These are phyloP conservation scores for Acanthurus tractus DNA, from an alignment of 2,797 vertebrate species.

Conservation along the genomic window DNA sequence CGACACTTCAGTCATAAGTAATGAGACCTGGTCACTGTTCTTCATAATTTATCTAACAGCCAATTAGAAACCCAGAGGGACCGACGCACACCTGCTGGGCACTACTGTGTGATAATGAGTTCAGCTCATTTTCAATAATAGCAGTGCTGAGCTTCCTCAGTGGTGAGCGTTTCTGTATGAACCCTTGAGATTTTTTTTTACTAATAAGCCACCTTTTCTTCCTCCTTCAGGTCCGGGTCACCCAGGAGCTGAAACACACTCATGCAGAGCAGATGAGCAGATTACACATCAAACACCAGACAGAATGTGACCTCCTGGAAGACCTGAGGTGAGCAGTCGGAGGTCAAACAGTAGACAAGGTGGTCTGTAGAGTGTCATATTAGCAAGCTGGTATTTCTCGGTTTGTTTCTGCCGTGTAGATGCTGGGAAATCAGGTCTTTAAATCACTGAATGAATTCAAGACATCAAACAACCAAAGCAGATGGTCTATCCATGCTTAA, in stretches of 20 bases:
- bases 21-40: neutral
- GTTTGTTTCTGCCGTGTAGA: too few species aligned
- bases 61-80: slow-evolving; percentile 40
- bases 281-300: slow-evolving; percentile 95
- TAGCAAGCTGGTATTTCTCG: neutral
- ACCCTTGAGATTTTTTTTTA: neutral
- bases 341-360: neutral
- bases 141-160: slow-evolving; percentile 6
- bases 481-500: too few species aligned
- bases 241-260: slow-evolving; percentile 95
- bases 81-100: slow-evolving; percentile 14
- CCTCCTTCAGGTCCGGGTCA: slow-evolving; percentile 93
- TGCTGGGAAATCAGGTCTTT: too few species aligned
- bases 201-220: neutral
- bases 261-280: slow-evolving; percentile 95
- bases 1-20: slow-evolving; percentile 2
- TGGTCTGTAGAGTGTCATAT: neutral
- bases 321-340: slow-evolving; percentile 92
- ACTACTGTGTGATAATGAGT: slow-evolving; percentile 6
- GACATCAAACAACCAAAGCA: too few species aligned
- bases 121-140: slow-evolving; percentile 21
- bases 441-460: too few species aligned
- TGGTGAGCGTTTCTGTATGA: neutral
- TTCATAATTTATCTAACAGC: slow-evolving; percentile 15
- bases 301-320: slow-evolving; percentile 96